Evolutionary conservation across 2,797 vertebrate genomes (phyloP), one percentile per base, ranked within the genome.

Genomic region (Enteromius unitaeniatus): DNA sequence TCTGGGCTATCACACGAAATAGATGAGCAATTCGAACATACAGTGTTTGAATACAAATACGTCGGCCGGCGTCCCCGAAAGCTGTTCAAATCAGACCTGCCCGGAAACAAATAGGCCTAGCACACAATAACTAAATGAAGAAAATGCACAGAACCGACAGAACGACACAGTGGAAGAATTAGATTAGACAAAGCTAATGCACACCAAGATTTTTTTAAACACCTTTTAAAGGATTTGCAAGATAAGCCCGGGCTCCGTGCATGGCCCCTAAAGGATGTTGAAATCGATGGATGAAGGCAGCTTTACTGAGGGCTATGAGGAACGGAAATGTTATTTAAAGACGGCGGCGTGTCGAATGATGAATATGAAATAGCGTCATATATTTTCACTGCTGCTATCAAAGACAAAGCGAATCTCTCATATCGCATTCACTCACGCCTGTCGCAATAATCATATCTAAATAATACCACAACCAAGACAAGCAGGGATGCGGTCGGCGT

Each of bases 191-290:
- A 89, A 90, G 87, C 88, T 91, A 93, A 94, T 90, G 88, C 89
- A 89, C 84, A 89, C 88, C 76, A 85, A 90, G 86, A 88, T 88
- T 91, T 45, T 91, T 84, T 86, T 86, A 88, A 93, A 93, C 90
- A 94, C 91, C 87, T 92, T 94, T 94, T 93, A 91, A 94, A 88
- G 91, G 92, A 93, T 94, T 94, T 95, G 91, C 82, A 69, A 90
- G 92, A 93, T 93, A 93, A 94, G 92, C 90, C 86, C 68, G 78
- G 87, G 85, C 87, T 92, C 79, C 88, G 76, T 65, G 82, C 87
- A 85, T 83, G 87, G 87, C 86, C 91, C 88, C 89, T 89, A 87
- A 92, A 94, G 93, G 91, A 92, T 88, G 89, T 81, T 81, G 47
- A 87, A 93, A 94, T 93, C 89, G 85, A 93, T 92, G 90, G 91